A percentile compares a stretch with the other conserved stretches of the same genome.
Evolutionary conservation across 2,113 vertebrate genomes (phyloP).

Genomic region (Bagarius yarrelli): DNA sequence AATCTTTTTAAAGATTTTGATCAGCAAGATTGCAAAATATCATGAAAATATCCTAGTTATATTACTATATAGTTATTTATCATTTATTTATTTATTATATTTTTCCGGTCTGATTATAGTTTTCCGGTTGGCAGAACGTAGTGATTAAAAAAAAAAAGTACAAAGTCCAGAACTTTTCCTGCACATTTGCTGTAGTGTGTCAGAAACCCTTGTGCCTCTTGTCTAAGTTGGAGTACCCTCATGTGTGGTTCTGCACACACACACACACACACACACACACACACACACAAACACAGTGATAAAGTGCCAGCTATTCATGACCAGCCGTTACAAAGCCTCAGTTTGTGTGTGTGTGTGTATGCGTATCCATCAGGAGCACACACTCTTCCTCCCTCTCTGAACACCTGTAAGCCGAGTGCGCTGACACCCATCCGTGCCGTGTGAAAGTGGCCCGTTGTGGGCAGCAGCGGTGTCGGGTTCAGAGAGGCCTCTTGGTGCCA

Average conservation of each 20-base stretch:
- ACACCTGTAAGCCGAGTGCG: constrained; percentile 86
- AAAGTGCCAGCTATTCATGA: constrained; percentile 67
- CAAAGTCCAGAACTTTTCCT: constrained; percentile 52
- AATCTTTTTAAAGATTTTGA: background rate
- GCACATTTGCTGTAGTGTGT: constrained; percentile 1
- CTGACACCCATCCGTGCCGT: constrained; percentile 66
- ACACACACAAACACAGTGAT: constrained; percentile 58
- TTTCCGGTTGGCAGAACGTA: constrained; percentile 20
- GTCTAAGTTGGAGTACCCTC: constrained; percentile 8
- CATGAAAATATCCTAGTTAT: background rate
- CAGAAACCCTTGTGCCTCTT: constrained; percentile 22
- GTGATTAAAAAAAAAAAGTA: no score
- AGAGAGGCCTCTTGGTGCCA: constrained; percentile 76
- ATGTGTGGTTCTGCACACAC: background rate
- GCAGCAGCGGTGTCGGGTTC: constrained; percentile 79
- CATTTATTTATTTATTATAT: no score
- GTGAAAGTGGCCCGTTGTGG: constrained; percentile 86
- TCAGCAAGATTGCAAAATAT: no score
- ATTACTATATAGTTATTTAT: background rate
- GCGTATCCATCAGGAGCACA: constrained; percentile 25
- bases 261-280: constrained; percentile 19
- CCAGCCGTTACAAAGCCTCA: constrained; percentile 26
- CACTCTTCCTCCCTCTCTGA: constrained; percentile 73
- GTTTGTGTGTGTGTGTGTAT: constrained; percentile 43
- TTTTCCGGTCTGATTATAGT: no score